A percentile compares a stretch with the other conserved stretches of the same genome.
These are phyloP conservation scores for Battus philenor DNA, from an alignment of 1,140 invertebrate genomes.

Conservation along the genomic window DNA sequence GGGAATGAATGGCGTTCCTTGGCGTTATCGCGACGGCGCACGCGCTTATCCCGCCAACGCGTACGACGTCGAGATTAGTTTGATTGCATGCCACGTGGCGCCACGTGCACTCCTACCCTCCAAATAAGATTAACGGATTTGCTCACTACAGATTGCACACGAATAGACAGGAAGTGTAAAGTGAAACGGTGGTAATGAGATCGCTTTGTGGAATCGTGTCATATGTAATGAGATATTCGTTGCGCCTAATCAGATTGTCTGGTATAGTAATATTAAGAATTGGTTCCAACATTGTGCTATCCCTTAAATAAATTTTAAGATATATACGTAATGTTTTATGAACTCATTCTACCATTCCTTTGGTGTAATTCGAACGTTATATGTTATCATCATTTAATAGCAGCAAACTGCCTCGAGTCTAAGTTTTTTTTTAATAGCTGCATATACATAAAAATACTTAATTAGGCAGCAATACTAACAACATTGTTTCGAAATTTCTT, in stretches of 20 bases:
- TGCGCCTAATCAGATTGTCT: constrained; percentile 6
- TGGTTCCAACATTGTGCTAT: too few relatives aligned
- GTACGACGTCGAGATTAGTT: constrained; percentile 68
- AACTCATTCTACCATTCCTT: too few relatives aligned
- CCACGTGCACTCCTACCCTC: constrained; percentile 66
- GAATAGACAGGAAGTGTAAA: constrained; percentile 72
- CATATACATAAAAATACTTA: too few relatives aligned
- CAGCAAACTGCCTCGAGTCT: too few relatives aligned
- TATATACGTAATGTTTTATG: too few relatives aligned
- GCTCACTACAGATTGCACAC: constrained; percentile 75
- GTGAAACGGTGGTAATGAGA: constrained; percentile 71
- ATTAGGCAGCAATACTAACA: too few relatives aligned
- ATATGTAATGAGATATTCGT: constrained; percentile 30
- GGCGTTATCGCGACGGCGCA: constrained; percentile 67
- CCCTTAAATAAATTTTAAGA: too few relatives aligned
- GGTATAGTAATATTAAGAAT: too few relatives aligned
- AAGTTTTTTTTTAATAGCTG: too few relatives aligned
- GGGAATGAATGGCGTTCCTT: constrained; percentile 72
- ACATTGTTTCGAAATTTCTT: too few relatives aligned
- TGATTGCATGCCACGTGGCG: constrained; percentile 72
- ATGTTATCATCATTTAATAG: too few relatives aligned
- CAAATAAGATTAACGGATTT: constrained; percentile 75
- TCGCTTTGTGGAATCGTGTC: constrained; percentile 50
- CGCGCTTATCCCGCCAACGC: constrained; percentile 62
- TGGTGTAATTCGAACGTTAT: too few relatives aligned